Evolutionary conservation across 1,140 invertebrate genomes (phyloP).

Genomic region (Dendroctonus valens): DNA sequence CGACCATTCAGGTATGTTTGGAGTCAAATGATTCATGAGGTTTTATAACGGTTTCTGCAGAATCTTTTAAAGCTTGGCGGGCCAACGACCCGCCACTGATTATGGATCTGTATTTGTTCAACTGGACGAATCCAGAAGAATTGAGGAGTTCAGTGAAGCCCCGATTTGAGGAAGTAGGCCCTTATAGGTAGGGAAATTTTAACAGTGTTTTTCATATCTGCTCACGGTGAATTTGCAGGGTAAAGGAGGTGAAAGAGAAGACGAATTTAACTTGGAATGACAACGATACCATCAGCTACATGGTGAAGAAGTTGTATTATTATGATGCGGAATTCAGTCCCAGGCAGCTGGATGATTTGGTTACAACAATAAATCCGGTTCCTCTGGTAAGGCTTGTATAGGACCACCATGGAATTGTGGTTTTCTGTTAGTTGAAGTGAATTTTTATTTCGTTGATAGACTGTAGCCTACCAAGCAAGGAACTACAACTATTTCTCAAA

Average conservation of each 20-base stretch:
- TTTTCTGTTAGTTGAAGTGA: neutral
- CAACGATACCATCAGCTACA: slow-evolving; percentile 77
- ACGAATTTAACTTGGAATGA: slow-evolving; percentile 68
- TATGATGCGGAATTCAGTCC: slow-evolving; percentile 72
- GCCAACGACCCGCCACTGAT: slow-evolving; percentile 43
- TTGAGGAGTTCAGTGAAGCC: slow-evolving; percentile 55
- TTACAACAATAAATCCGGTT: slow-evolving; percentile 80
- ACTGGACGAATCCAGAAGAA: slow-evolving; percentile 76
- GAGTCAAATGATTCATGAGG: neutral
- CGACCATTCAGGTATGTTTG: slow-evolving; percentile 12
- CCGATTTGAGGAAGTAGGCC: slow-evolving; percentile 61
- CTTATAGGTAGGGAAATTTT: slow-evolving; percentile 53
- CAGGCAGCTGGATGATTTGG: slow-evolving; percentile 70
- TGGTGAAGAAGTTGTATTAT: slow-evolving; percentile 70
- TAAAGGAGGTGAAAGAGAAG: slow-evolving; percentile 66
- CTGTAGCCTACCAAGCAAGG: slow-evolving; percentile 63
- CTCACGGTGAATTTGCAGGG: slow-evolving; percentile 6
- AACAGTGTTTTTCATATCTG: slow-evolving; percentile 42
- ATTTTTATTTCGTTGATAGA: slow-evolving; percentile 54
- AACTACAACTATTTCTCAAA: slow-evolving; percentile 57
- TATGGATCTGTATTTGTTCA: slow-evolving; percentile 75
- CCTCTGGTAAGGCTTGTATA: slow-evolving; percentile 65
- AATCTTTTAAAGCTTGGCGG: slow-evolving; percentile 43
- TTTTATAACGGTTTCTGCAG: slow-evolving; percentile 15
- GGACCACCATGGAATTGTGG: neutral